A percentile compares a stretch with the other conserved stretches of the same genome.
Evolutionary conservation across 2,797 vertebrate species (phyloP).

Genomic region (Melanotaenia parkinsoni): DNA sequence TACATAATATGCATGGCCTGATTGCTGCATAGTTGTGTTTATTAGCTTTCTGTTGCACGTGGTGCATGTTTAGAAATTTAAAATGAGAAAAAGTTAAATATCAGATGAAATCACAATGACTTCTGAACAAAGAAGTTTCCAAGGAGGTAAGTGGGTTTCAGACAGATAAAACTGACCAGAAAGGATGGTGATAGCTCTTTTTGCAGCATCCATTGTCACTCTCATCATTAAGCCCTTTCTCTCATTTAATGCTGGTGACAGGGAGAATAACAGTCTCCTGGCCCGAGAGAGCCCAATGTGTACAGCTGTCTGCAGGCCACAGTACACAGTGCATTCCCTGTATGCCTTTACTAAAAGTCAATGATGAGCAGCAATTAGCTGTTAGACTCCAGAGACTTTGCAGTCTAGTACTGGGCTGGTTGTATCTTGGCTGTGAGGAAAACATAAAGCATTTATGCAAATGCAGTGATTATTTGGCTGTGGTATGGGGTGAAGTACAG

Average conservation of each 20-base stretch:
- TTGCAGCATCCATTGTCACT: slow-evolving; percentile 15
- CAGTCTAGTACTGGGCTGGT: background rate
- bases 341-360: slow-evolving; percentile 19
- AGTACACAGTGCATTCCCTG: background rate
- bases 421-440: slow-evolving; percentile 13
- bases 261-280: background rate
- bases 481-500: slow-evolving; percentile 26
- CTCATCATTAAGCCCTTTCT: slow-evolving; percentile 32
- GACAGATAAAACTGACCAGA: slow-evolving; percentile 34
- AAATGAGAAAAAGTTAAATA: background rate
- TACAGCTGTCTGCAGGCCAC: slow-evolving; percentile 17
- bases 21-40: background rate
- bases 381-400: slow-evolving; percentile 25
- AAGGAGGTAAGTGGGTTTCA: slow-evolving; percentile 26
- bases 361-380: slow-evolving; percentile 28
- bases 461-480: slow-evolving; percentile 42
- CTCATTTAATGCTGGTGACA: slow-evolving; percentile 47
- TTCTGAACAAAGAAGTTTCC: slow-evolving; percentile 20
- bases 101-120: slow-evolving; percentile 14
- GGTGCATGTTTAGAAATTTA: background rate
- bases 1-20: background rate
- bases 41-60: background rate
- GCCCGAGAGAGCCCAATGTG: slow-evolving; percentile 10
- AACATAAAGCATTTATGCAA: slow-evolving; percentile 37
- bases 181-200: slow-evolving; percentile 33